A percentile compares a stretch with the other conserved stretches of the same genome.
Conservation (phyloP, 53 echinoderm and acorn worm genomes). For the Patiria pectinifera region DNA sequence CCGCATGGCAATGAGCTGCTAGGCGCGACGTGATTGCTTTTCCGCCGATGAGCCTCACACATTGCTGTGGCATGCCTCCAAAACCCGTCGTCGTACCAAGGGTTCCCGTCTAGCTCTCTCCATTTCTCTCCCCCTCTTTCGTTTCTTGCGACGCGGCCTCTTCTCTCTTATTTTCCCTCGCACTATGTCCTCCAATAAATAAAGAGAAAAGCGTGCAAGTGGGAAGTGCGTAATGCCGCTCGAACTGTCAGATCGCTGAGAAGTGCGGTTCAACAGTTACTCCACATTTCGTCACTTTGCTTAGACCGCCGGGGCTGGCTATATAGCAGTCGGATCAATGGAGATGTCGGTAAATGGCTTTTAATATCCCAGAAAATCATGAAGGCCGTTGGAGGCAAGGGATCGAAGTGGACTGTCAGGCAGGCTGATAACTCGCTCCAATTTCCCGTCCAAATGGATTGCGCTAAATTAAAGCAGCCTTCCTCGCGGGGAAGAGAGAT, state of each 20-base stretch:
- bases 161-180: background rate
- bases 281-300: background rate
- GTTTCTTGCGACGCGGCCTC: background rate
- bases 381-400: background rate
- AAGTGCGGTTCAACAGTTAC: background rate
- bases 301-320: background rate
- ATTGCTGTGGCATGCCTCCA: background rate
- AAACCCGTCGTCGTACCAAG: too few relatives aligned
- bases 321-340: background rate
- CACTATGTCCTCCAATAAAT: background rate
- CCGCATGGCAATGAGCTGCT: background rate
- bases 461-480: background rate
- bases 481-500: too few relatives aligned
- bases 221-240: background rate
- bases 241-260: background rate
- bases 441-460: background rate
- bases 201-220: background rate
- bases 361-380: background rate
- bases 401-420: slow-evolving; percentile 23
- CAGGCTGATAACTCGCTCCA: background rate
- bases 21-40: slow-evolving; percentile 2
- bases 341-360: background rate
- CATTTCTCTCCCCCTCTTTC: too few relatives aligned
- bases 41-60: background rate
- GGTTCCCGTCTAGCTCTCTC: too few relatives aligned